Conservation (phyloP, 2,888 invertebrate species). For the Dicranocentrus wangi region DNA sequence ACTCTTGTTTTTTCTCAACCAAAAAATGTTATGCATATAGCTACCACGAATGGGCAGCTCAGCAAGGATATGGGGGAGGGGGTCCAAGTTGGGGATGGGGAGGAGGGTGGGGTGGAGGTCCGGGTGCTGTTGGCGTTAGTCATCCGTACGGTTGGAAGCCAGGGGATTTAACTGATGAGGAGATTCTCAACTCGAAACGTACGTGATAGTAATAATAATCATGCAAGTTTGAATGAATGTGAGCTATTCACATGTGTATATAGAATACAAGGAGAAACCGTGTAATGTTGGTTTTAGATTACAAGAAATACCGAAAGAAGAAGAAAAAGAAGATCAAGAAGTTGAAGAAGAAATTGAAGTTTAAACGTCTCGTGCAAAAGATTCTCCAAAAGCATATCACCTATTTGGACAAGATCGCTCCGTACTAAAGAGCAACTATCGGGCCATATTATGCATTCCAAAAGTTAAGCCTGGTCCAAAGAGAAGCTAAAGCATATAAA, state of each 20-base stretch:
- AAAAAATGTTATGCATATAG: too few relatives aligned
- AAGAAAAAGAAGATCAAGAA: slow-evolving; percentile 72
- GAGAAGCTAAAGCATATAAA: too few relatives aligned
- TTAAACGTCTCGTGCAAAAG: slow-evolving; percentile 72
- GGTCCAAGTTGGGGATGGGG: slow-evolving; percentile 28
- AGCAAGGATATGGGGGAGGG: slow-evolving; percentile 40
- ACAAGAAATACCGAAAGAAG: slow-evolving; percentile 72
- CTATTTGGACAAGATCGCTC: slow-evolving; percentile 71
- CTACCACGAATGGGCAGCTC: slow-evolving; percentile 43
- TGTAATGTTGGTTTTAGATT: slow-evolving; percentile 59
- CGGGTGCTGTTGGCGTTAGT: slow-evolving; percentile 25
- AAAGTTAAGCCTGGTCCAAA: too few relatives aligned
- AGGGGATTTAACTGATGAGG: slow-evolving; percentile 67
- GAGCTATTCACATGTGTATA: too few relatives aligned
- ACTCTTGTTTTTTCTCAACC: too few relatives aligned
- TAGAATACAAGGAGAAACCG: neutral
- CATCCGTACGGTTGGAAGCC: slow-evolving; percentile 65
- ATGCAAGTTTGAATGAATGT: too few relatives aligned
- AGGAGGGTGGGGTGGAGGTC: slow-evolving; percentile 33
- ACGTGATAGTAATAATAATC: neutral
- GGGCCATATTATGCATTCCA: too few relatives aligned
- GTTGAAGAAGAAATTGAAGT: slow-evolving; percentile 72
- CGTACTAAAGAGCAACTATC: too few relatives aligned
- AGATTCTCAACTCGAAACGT: slow-evolving; percentile 72
- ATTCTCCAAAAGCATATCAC: slow-evolving; percentile 72